A percentile compares a stretch with the other conserved stretches of the same genome.
Evolutionary conservation across 2,888 invertebrate genomes (phyloP).

Genomic region (Phyllotreta cruciferae): DNA sequence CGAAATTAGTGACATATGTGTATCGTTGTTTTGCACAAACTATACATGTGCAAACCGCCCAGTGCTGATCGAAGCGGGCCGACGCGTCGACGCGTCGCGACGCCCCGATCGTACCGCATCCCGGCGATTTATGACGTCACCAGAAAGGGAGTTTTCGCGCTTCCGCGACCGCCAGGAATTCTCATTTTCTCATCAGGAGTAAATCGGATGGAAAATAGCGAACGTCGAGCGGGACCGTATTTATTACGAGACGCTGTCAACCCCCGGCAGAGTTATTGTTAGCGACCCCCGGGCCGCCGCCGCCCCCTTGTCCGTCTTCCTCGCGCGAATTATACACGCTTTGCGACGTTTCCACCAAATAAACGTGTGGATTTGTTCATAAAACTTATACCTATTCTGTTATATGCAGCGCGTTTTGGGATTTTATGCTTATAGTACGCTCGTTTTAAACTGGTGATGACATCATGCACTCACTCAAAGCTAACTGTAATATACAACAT

Average conservation of each 20-base stretch:
- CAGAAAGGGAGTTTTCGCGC: slow-evolving; percentile 50
- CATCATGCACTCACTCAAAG: no score
- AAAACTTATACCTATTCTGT: no score
- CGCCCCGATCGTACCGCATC: slow-evolving; percentile 33
- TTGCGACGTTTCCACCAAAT: background rate
- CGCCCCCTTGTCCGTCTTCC: no score
- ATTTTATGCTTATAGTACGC: no score
- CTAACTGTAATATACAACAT: no score
- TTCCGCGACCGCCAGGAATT: slow-evolving; percentile 54
- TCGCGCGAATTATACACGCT: no score
- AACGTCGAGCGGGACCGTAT: slow-evolving; percentile 56
- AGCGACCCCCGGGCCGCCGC: slow-evolving; percentile 46
- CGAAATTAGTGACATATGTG: no score
- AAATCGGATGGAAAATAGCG: slow-evolving; percentile 61
- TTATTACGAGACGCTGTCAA: slow-evolving; percentile 58
- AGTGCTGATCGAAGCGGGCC: no score
- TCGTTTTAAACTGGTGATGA: no score
- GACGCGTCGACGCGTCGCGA: slow-evolving; percentile 1
- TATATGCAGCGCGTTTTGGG: no score
- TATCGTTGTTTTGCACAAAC: no score
- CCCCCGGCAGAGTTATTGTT: slow-evolving; percentile 60
- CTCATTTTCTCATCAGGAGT: slow-evolving; percentile 61
- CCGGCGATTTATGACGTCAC: slow-evolving; percentile 49
- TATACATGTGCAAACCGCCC: no score
- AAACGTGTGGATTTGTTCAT: background rate